These are phyloP conservation scores for Bettongia penicillata DNA, from an alignment of 2,113 vertebrate genomes.

Conservation along the genomic window DNA sequence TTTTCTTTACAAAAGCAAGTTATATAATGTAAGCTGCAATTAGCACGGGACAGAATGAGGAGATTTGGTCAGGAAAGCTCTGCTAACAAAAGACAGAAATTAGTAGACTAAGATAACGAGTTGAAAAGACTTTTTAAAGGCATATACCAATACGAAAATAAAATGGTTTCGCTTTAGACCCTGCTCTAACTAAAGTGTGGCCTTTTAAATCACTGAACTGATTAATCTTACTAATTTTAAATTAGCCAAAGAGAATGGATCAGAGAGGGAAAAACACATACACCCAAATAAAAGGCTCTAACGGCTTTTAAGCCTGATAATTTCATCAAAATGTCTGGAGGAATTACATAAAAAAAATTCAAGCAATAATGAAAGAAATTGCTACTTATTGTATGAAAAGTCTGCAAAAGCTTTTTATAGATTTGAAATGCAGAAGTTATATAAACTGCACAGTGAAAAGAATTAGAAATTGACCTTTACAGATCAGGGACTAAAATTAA, in stretches of 20 bases:
- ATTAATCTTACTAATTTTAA: constrained; percentile 85
- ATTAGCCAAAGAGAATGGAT: constrained; percentile 82
- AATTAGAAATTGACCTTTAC: constrained; percentile 89
- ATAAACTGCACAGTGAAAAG: constrained; percentile 86
- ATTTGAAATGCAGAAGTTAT: constrained; percentile 88
- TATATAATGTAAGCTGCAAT: constrained; percentile 90
- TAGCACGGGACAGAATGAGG: constrained; percentile 85
- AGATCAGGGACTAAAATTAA: constrained; percentile 88
- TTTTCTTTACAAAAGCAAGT: constrained; percentile 97
- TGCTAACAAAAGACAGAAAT: constrained; percentile 87
- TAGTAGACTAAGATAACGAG: constrained; percentile 85
- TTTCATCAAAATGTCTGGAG: constrained; percentile 84
- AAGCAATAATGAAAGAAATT: constrained; percentile 87
- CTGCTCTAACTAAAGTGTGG: constrained; percentile 53
- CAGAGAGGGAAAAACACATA: constrained; percentile 47
- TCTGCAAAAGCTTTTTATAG: constrained; percentile 86
- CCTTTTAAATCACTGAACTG: constrained; percentile 78
- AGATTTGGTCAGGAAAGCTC: constrained; percentile 87
- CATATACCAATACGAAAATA: constrained; percentile 81
- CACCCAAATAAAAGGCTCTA: constrained; percentile 77
- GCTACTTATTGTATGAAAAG: constrained; percentile 85
- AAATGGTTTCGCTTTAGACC: constrained; percentile 80
- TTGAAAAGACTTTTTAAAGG: constrained; percentile 85
- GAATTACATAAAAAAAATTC: constrained; percentile 85
- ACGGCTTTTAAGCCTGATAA: constrained; percentile 85